Conservation (phyloP, 2,113 vertebrate species). For the Urocitellus parryii region DNA sequence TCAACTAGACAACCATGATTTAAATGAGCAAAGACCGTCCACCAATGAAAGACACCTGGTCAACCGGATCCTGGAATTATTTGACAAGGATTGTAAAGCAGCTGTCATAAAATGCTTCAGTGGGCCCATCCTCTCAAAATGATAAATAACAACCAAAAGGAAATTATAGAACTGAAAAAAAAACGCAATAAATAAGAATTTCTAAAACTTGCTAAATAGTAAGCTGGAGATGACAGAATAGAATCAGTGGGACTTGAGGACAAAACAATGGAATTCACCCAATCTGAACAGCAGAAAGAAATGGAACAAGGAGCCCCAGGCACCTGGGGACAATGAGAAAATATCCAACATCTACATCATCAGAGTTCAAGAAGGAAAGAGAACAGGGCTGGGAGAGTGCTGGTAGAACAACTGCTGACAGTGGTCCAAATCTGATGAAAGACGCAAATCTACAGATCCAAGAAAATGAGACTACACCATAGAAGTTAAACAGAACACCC, state of each 20-base stretch:
- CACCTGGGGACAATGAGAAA: neutral
- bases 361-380: neutral
- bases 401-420: neutral
- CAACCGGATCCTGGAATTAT: neutral
- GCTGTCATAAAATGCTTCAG: neutral
- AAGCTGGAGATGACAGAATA: neutral
- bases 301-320: neutral
- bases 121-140: neutral
- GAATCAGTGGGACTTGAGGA: neutral
- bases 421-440: neutral
- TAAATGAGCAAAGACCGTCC: neutral
- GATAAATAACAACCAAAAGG: neutral
- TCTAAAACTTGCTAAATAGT: neutral
- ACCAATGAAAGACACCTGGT: fast-evolving
- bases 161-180: neutral
- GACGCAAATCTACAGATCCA: neutral
- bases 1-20: neutral
- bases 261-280: neutral
- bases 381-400: neutral
- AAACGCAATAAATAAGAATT: neutral
- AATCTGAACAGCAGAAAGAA: neutral
- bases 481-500: neutral
- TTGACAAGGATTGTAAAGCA: neutral
- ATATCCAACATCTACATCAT: neutral
- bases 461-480: neutral